Evolutionary conservation across 2,113 vertebrate genomes (phyloP), one percentile per base, ranked within the genome.

Genomic region (Caracal caracal): DNA sequence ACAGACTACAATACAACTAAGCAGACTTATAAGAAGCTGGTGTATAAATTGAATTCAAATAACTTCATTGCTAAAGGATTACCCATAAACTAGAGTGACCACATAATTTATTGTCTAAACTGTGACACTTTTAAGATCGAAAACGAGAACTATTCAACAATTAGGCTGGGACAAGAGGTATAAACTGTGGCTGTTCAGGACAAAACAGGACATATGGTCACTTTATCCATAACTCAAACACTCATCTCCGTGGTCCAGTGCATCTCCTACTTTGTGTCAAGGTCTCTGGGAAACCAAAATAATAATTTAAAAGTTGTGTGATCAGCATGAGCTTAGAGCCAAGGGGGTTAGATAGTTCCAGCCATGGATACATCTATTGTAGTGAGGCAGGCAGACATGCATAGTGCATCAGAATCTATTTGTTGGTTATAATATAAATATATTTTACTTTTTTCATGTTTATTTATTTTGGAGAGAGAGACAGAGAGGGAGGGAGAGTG

Each of bases 251-350:
- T 33, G 26, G 73, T 94, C 22, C 65, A 87, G 24, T 92, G 53
- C 13, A 70, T 91, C 30, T 92, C 51, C 30, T 66, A 66, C 17
- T 9, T 63, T 87, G 33, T 68, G 73, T 94, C 70, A 96, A 94
- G 70, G 70, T 85, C 76, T 95, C 85, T 76, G 24, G 51, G 33
- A 95, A 94, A 86, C 24, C 37, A 86, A 91, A 91, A 93, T 70
- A 89, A 28, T 83, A 92, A 96, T 93, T 89, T 40, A 75, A 49
- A 96, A 56, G 85, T 78, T 96, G 81, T 78, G 68, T 86, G 37
- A 26, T 89, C 53, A 92, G 73, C 80, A 56, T 63, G 37, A 91
- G 63, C 26, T 89, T 92, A 94, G 66, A 71, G 19, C 19, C 40
- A 63, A 82, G 86, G 6, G 28, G 89, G 49, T 83, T 24, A 47